Evolutionary conservation across 2,797 vertebrate species (phyloP).

Genomic region (Falco peregrinus): DNA sequence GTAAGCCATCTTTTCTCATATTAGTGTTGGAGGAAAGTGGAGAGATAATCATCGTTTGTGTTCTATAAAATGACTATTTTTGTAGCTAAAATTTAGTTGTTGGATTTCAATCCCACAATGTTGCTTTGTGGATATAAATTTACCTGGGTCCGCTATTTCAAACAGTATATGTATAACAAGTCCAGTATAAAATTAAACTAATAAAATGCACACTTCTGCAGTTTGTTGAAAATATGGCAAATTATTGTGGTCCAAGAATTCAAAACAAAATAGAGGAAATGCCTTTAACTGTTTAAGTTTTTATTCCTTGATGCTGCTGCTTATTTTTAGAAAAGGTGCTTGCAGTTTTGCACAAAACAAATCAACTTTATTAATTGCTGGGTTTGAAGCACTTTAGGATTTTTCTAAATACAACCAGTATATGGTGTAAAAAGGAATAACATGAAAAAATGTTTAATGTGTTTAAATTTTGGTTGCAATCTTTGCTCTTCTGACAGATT

Average conservation of each 20-base stretch:
- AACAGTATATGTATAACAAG: conserved; percentile 45
- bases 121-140: conserved; percentile 54
- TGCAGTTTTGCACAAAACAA: conserved; percentile 60
- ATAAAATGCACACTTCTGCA: conserved; percentile 20
- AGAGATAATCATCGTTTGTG: background rate
- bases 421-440: background rate
- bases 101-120: conserved; percentile 26
- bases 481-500: background rate
- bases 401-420: background rate
- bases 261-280: background rate
- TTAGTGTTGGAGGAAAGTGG: background rate
- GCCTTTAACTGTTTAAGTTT: background rate
- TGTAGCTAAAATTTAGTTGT: conserved; percentile 32
- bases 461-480: background rate
- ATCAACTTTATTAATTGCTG: conserved; percentile 34
- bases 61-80: conserved; percentile 57
- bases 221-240: background rate
- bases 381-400: conserved; percentile 58
- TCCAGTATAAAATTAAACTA: conserved; percentile 34
- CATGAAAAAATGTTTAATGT: background rate
- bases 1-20: conserved; percentile 17
- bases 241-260: conserved; percentile 44
- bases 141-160: conserved; percentile 71
- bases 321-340: conserved; percentile 47
- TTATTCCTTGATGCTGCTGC: conserved; percentile 20